phyloP scores from a whole-genome alignment of 2,888 invertebrate species.

The Gymnoscelis rufifasciata region DNA sequence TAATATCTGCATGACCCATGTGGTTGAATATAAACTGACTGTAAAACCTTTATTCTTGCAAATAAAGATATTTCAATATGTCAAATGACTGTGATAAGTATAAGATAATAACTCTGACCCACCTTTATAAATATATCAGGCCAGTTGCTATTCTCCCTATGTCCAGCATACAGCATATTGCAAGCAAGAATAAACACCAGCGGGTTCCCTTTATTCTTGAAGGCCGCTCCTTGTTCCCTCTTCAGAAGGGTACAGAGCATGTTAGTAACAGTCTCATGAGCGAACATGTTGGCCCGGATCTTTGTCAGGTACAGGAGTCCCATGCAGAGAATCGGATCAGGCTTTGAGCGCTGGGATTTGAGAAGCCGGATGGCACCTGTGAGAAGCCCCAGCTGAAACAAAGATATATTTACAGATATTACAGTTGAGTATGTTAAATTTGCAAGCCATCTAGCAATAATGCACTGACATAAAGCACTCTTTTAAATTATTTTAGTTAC shows the following conservation, averaged over 20 bases:
- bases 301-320: slow-evolving; percentile 89
- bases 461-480: no score
- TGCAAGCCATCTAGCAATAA: no score
- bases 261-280: slow-evolving; percentile 86
- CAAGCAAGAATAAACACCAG: slow-evolving; percentile 89
- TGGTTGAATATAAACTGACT: no score
- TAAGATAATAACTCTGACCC: slow-evolving; percentile 5
- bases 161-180: slow-evolving; percentile 90
- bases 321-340: slow-evolving; percentile 88
- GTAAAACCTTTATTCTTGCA: no score
- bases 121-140: slow-evolving; percentile 95
- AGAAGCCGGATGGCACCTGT: slow-evolving; percentile 92
- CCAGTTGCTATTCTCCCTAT: slow-evolving; percentile 91
- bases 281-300: slow-evolving; percentile 86
- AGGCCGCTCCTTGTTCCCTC: slow-evolving; percentile 84
- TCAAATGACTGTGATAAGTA: not conserved
- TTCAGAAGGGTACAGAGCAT: slow-evolving; percentile 90
- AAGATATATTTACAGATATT: no score
- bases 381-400: slow-evolving; percentile 83
- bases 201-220: slow-evolving; percentile 89
- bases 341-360: slow-evolving; percentile 88
- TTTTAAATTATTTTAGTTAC: no score
- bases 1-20: no score
- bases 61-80: not conserved
- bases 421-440: no score